These are phyloP conservation scores for Actenoides lindsayi DNA, from an alignment of 2,113 vertebrate species.

Conservation along the genomic window DNA sequence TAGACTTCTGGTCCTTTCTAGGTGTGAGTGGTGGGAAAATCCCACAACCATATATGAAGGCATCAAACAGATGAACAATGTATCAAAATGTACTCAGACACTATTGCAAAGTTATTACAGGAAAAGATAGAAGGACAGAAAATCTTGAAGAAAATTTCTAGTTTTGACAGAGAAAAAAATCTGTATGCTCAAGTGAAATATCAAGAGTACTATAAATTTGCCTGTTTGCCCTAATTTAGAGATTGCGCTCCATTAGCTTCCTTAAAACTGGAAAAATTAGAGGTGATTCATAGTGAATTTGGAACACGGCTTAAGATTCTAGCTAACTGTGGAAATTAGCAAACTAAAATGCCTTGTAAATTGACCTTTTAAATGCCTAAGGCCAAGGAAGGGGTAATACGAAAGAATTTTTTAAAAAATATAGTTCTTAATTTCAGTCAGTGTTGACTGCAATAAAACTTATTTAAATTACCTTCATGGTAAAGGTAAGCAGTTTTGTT, in stretches of 20 bases:
- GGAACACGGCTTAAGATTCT: neutral
- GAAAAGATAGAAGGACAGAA: neutral
- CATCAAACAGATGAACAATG: neutral
- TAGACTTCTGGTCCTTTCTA: neutral
- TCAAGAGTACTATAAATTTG: neutral
- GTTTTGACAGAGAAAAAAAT: neutral
- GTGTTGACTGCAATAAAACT: neutral
- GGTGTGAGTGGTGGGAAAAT: neutral
- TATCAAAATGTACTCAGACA: neutral
- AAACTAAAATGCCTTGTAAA: conserved; percentile 1
- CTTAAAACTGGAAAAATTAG: neutral
- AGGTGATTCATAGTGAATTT: neutral
- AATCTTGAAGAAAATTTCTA: neutral
- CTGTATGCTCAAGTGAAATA: neutral
- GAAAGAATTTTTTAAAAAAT: neutral
- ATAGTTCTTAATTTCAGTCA: neutral
- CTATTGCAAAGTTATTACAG: neutral
- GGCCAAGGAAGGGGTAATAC: neutral
- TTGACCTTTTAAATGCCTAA: neutral
- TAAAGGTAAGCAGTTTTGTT: conserved; percentile 4
- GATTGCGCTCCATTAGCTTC: neutral
- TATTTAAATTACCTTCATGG: neutral
- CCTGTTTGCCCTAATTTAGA: neutral
- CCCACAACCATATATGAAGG: neutral
- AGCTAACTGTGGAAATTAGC: neutral